phyloP scores from a whole-genome alignment of 2,797 vertebrate species.

The Geotrypetes seraphini region DNA sequence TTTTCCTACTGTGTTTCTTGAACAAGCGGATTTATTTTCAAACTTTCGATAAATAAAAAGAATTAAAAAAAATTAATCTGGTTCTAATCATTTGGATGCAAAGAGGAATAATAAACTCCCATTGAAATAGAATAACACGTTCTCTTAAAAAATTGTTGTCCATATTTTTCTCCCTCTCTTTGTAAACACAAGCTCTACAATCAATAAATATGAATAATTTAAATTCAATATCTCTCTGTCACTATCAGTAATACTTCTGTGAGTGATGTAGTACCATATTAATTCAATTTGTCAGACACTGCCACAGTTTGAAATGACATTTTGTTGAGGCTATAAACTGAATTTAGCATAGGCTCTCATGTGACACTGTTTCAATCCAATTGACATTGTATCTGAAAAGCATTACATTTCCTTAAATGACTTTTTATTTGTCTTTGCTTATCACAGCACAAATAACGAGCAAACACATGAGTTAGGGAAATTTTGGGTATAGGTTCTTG shows the following conservation, averaged over 20 bases:
- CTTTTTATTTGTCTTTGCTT: constrained; percentile 42
- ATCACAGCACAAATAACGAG: constrained; percentile 33
- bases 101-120: too few species aligned
- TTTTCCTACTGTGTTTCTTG: too few species aligned
- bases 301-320: constrained; percentile 53
- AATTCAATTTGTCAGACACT: constrained; percentile 64
- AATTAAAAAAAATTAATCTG: too few species aligned
- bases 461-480: constrained; percentile 14
- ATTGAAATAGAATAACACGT: too few species aligned
- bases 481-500: too few species aligned
- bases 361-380: constrained; percentile 36
- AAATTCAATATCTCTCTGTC: constrained; percentile 67
- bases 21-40: too few species aligned
- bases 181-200: constrained; percentile 48
- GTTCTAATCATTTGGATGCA: too few species aligned
- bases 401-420: constrained; percentile 47
- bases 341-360: constrained; percentile 56
- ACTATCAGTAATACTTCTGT: constrained; percentile 65
- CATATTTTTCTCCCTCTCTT: constrained; percentile 36
- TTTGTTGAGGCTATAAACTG: constrained; percentile 61
- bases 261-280: constrained; percentile 55
- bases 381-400: constrained; percentile 53
- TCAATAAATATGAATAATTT: constrained; percentile 75
- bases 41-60: too few species aligned
- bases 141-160: too few species aligned